Conservation (phyloP, 2,888 invertebrate species). For the Byasa hedistus region DNA sequence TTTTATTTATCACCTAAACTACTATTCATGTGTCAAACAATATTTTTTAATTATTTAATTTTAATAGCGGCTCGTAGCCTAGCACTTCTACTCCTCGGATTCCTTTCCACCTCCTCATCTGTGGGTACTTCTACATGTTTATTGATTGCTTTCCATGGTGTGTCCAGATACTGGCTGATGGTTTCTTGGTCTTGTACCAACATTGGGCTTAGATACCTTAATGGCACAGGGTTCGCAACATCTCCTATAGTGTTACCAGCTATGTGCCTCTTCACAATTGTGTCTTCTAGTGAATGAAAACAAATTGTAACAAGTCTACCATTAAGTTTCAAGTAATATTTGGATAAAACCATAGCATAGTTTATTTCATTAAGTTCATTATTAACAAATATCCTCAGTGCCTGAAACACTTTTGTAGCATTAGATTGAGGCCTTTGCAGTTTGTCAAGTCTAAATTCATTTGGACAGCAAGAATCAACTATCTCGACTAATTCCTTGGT, state of each 20-base stretch:
- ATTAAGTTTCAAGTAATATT: constrained; percentile 86
- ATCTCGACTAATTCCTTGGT: constrained; percentile 90
- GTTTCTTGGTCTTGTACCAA: constrained; percentile 81
- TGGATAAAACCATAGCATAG: constrained; percentile 89
- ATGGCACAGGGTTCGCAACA: constrained; percentile 84
- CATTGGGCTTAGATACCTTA: constrained; percentile 85
- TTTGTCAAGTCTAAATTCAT: constrained; percentile 83
- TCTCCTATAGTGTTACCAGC: constrained; percentile 87
- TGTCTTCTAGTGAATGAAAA: constrained; percentile 96
- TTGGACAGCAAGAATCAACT: constrained; percentile 82
- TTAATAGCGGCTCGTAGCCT: constrained; percentile 91
- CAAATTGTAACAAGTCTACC: constrained; percentile 91
- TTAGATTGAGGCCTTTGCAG: constrained; percentile 87
- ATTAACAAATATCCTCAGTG: constrained; percentile 96
- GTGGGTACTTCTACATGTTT: constrained; percentile 90
- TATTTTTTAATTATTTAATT: constrained; percentile 66
- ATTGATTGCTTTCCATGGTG: constrained; percentile 88
- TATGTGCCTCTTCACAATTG: constrained; percentile 94
- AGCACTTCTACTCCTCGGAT: constrained; percentile 94
- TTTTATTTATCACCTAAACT: constrained; percentile 6
- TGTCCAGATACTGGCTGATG: constrained; percentile 80
- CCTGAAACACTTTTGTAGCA: constrained; percentile 96
- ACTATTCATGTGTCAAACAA: neutral
- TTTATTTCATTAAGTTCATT: constrained; percentile 97
- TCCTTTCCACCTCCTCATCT: constrained; percentile 85